A percentile compares a stretch with the other conserved stretches of the same genome.
Conservation (phyloP, 2,113 vertebrate species). For the Stomatorhinus ivindoensis region DNA sequence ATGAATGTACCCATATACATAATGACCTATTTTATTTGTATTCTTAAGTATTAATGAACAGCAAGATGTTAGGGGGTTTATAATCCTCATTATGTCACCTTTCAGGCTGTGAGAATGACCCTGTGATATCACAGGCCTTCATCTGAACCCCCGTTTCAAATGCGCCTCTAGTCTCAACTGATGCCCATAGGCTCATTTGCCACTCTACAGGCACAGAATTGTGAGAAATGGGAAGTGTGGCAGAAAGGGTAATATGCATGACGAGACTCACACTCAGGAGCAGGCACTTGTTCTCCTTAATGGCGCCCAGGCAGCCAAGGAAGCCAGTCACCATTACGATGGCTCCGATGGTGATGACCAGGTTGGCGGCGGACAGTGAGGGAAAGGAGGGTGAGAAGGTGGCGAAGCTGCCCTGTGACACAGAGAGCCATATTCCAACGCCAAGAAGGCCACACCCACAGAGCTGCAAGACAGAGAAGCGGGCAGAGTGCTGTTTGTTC, state of each 20-base stretch:
- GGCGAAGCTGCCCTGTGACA: slow-evolving; percentile 95
- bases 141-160: not conserved
- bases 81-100: not conserved
- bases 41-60: not conserved
- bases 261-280: slow-evolving; percentile 82
- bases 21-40: not conserved
- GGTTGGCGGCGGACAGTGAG: slow-evolving; percentile 87
- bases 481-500: not conserved
- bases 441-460: slow-evolving; percentile 91
- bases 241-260: not conserved
- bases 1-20: not conserved
- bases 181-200: not conserved
- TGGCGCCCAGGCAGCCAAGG: slow-evolving; percentile 92
- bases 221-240: slow-evolving; percentile 1
- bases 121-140: not conserved
- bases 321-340: slow-evolving; percentile 94
- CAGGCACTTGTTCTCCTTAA: slow-evolving; percentile 98
- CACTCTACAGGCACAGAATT: not conserved
- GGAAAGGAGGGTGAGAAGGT: slow-evolving; percentile 95
- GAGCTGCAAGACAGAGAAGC: slow-evolving; percentile 66
- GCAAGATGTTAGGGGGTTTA: not conserved
- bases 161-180: not conserved
- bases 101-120: not conserved
- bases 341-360: slow-evolving; percentile 87
- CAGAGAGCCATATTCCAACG: slow-evolving; percentile 94